Conservation (phyloP, 2,113 vertebrate genomes). For the human region GRCh38 chr18:29865001-29865500, state of each 20-base stretch:
- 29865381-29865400: background rate
- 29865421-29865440: no score
- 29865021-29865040: background rate
- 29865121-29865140: background rate
- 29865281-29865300: background rate
- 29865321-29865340: background rate
- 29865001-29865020: background rate
- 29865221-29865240: background rate
- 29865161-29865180: background rate
- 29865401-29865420: background rate
- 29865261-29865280: background rate
- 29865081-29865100: background rate
- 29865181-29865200: background rate
- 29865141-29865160: background rate
- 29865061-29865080: background rate
- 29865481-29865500: no score
- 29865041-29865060: background rate
- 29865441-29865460: no score
- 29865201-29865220: background rate
- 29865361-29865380: background rate
- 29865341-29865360: background rate
- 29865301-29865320: background rate
- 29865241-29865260: background rate
- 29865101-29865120: background rate
- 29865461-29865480: no score